A percentile compares a stretch with the other conserved stretches of the same genome.
phyloP scores from a whole-genome alignment of 2,113 vertebrate genomes.

The Alaudala cheleensis region DNA sequence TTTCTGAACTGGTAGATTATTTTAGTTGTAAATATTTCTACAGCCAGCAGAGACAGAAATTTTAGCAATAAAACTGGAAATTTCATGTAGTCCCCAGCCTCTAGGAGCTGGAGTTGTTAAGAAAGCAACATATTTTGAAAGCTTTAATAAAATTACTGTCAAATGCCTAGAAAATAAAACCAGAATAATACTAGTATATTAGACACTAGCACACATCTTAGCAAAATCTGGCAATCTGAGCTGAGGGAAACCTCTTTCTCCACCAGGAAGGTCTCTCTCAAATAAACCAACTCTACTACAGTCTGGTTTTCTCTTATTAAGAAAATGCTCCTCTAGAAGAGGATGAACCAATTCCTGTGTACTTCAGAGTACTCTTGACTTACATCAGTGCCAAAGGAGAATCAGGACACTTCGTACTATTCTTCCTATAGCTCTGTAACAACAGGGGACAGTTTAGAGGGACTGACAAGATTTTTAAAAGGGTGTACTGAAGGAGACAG shows the following conservation, averaged over 20 bases:
- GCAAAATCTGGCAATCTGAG: background rate
- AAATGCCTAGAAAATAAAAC: background rate
- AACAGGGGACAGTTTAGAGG: background rate
- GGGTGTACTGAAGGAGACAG: background rate
- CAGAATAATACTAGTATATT: background rate
- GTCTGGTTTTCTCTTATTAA: background rate
- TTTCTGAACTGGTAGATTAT: background rate
- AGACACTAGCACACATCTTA: background rate
- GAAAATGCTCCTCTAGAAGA: background rate
- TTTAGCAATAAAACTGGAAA: background rate
- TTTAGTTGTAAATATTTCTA: background rate
- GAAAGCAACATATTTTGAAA: constrained; percentile 2
- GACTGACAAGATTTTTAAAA: background rate
- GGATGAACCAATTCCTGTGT: background rate
- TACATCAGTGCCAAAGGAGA: background rate
- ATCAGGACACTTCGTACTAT: background rate
- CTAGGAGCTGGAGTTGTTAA: background rate
- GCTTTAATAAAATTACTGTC: background rate
- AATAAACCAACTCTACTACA: background rate
- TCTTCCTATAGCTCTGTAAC: background rate
- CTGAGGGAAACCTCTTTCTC: background rate
- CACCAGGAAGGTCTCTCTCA: background rate
- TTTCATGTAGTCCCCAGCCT: background rate
- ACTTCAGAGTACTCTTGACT: background rate
- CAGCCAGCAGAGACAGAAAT: background rate